Evolutionary conservation across 2,888 invertebrate species (phyloP), one percentile per base, ranked within the genome.

Genomic region (Synanthedon tipuliformis): DNA sequence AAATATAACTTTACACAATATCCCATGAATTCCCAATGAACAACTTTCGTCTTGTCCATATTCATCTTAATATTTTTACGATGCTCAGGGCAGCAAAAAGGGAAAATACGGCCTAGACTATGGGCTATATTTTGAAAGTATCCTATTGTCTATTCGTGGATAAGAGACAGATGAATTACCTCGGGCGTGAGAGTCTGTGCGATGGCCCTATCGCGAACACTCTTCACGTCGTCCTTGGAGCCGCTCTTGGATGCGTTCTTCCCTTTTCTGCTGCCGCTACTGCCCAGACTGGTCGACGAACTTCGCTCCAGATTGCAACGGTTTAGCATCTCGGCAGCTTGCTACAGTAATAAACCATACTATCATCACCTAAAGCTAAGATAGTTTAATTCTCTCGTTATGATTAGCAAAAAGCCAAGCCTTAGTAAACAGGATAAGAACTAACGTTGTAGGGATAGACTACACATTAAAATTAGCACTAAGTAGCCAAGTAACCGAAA

Each of bases 241-340:
- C 45, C 45, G 51, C 77, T 78, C 15, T 45, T 45, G 11, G 45
- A 45, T n/a, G 7, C 45, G 60, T 73, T 72, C 53, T 61, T 65
- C 64, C 80, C 85, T 57, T 45, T 45, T 2, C 80, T 69, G 68
- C 84, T 89, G 70, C 81, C 77, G 57, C 78, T 75, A 65, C 86
- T 87, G 65, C 81, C 81, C 51, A 86, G 69, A 61, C 85, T 84
- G 13, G 81, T 80, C 16, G 83, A 82, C 1, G 86, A 89, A 54
- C 87, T 87, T 53, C 89, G 83, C 66, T 90, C 90, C 63, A 88
- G 61, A 63, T 82, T 85, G 62, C 88, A 83, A 52, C 92, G 88
- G 74, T 92, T 93, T 59, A 93, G 77, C 54, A 90, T 89, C 74
- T 92, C 92, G 0, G 92, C 92, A 10, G 93, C 92, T 88, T 92